Base-by-base conservation (phyloP, 1,140 invertebrate genomes). In the Stratiolaelaps scimitus region DNA sequence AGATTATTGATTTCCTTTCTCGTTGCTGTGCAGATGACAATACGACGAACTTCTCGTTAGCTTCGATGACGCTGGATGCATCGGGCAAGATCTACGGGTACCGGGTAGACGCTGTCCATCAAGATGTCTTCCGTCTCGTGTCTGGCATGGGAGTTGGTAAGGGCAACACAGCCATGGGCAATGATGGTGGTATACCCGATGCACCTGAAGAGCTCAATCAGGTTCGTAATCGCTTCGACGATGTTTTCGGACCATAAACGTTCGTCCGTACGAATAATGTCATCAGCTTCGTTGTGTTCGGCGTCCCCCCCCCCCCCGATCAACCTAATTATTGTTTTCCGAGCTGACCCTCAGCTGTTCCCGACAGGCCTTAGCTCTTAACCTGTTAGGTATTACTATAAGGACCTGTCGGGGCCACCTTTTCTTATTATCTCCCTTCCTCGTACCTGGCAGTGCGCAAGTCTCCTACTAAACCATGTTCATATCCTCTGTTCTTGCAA, bases 41-140 rank as follows among this genome's bases (percentile, higher is more conserved):
- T 26, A 23, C 26, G 5, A 60, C 53, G 10, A 60, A 60, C 20
- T 60, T 60, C 53, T 60, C 53, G 2, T 10, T 60, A 34, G 53
- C 53, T 26, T 60, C 53, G 15, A 60, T 60, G 53, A 29, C 53
- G 2, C 53, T 60, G 26, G 53, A 60, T 60, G 53, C 53, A 15
- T 60, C 53, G 15, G 53, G 53, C 15, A 60, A 60, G 20, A 60
- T 60, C 23, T 60, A 60, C 53, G 53, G 53, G 2, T 60, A 60
- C 10, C 15, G 53, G 5, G 53, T 60, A 15, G 53, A 60, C 23
- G 53, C 53, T 23, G 53, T 60, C 1, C 53, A 60, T 26, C 53
- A 60, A 10, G 53, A 60, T 26, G 53, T 60, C 6, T 26, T 60
- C 53, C 1, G 53, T 15, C 53, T 60, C 15, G 34, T 60, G 26